Evolutionary conservation across 2,113 vertebrate genomes (phyloP).

Genomic region (Ageneiosus marmoratus): DNA sequence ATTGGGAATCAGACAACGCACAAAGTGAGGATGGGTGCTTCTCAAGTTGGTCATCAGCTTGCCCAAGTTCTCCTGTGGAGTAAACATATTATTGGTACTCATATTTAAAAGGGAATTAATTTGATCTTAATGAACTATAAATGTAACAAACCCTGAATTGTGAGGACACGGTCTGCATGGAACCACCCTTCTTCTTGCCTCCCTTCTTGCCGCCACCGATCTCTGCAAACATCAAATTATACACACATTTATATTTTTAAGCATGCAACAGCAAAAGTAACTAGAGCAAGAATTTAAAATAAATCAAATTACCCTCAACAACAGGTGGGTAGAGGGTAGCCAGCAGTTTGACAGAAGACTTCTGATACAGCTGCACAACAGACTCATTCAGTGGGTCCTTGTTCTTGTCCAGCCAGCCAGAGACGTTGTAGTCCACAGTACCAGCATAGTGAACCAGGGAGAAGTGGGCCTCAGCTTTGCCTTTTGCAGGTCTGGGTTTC

Average conservation of each 20-base stretch:
- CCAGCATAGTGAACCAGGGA: slow-evolving; percentile 81
- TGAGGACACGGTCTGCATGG: slow-evolving; percentile 55
- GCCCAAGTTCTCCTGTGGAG: slow-evolving; percentile 42
- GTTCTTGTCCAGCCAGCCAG: slow-evolving; percentile 61
- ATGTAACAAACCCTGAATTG: slow-evolving; percentile 49
- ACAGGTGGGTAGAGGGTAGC: slow-evolving; percentile 73
- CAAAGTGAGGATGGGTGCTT: slow-evolving; percentile 57
- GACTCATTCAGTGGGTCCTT: slow-evolving; percentile 59
- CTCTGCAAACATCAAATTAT: background rate
- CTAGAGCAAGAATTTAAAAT: too few relatives aligned
- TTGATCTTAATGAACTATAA: background rate
- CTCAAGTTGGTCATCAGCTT: slow-evolving; percentile 59
- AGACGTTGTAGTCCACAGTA: slow-evolving; percentile 78
- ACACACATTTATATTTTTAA: background rate
- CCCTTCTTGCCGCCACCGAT: slow-evolving; percentile 46
- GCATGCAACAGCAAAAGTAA: background rate
- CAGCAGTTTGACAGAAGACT: slow-evolving; percentile 56
- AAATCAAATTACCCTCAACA: slow-evolving; percentile 22
- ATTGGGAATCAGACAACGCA: slow-evolving; percentile 56
- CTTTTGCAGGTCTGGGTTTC: slow-evolving; percentile 83
- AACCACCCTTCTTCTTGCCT: slow-evolving; percentile 60
- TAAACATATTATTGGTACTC: background rate
- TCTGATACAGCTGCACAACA: slow-evolving; percentile 52
- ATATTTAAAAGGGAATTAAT: background rate
- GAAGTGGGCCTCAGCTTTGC: slow-evolving; percentile 80